A percentile compares a stretch with the other conserved stretches of the same genome.
phyloP scores from a whole-genome alignment of 2,113 vertebrate species.

The Erinaceus europaeus region DNA sequence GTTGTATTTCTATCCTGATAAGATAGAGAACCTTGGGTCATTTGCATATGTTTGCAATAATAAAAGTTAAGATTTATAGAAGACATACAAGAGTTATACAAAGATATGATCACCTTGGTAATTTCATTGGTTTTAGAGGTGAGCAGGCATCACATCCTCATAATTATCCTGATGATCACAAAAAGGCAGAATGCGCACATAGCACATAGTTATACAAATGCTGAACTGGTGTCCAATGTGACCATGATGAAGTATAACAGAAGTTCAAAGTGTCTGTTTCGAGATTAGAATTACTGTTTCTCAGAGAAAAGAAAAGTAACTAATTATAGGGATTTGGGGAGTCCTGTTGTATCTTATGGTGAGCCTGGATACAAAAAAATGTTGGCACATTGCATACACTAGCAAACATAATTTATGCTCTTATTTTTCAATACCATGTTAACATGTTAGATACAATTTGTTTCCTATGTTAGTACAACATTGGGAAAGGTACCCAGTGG shows the following conservation, averaged over 20 bases:
- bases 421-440: neutral
- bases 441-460: neutral
- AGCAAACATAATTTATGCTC: neutral
- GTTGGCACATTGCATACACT: neutral
- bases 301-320: neutral
- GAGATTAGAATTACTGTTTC: neutral
- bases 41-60: neutral
- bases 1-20: neutral
- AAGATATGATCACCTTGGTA: neutral
- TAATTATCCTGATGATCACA: neutral
- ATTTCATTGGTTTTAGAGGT: neutral
- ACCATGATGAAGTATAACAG: neutral
- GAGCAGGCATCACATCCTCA: neutral
- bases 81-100: neutral
- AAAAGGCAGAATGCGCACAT: neutral
- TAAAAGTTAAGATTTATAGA: neutral
- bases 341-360: no score
- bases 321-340: neutral
- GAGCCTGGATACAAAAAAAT: neutral
- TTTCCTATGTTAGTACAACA: neutral
- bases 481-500: rapidly evolving
- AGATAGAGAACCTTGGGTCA: neutral
- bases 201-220: neutral
- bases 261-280: neutral
- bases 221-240: neutral